Evolutionary conservation across 1,140 invertebrate species (phyloP).

Genomic region (Pseudobourletiella spinata): DNA sequence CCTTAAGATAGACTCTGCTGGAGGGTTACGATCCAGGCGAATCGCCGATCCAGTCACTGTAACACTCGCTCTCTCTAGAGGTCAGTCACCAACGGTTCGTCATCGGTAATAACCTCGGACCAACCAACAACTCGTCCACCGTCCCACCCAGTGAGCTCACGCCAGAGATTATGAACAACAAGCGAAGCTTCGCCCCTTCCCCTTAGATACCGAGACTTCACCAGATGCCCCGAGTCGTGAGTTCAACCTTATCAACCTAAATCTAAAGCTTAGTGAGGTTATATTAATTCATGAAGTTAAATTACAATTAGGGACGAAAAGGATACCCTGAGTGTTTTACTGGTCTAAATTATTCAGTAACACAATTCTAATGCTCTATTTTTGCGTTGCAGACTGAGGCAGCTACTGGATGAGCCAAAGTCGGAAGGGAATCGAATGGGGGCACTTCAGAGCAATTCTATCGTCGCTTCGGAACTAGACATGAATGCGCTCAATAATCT

Average conservation of each 20-base stretch:
- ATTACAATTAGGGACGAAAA: constrained; percentile 80
- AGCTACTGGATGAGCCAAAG: constrained; percentile 71
- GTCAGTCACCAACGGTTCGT: neutral
- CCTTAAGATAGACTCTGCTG: constrained; percentile 83
- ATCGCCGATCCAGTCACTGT: constrained; percentile 56
- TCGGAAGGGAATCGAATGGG: constrained; percentile 53
- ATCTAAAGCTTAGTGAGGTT: no score
- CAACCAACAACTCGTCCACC: neutral
- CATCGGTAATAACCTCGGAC: neutral
- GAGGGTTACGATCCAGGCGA: constrained; percentile 89
- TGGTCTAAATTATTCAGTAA: neutral
- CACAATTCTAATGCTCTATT: neutral
- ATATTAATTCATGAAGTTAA: neutral
- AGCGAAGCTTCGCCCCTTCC: neutral
- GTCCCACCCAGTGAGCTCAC: neutral
- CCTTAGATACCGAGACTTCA: neutral
- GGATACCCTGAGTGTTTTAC: constrained; percentile 56
- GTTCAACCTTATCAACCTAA: no score
- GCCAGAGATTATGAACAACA: neutral
- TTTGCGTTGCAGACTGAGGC: constrained; percentile 47
- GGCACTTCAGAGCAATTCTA: constrained; percentile 77
- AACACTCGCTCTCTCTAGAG: constrained; percentile 46
- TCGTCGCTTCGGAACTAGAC: constrained; percentile 78
- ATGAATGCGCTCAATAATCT: constrained; percentile 63
- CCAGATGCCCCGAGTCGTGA: constrained; percentile 61